Percentiles rank a stretch among this genome's conserved stretches.
Conservation (phyloP, 2,888 invertebrate genomes). For the Antheraea assamensis region DNA sequence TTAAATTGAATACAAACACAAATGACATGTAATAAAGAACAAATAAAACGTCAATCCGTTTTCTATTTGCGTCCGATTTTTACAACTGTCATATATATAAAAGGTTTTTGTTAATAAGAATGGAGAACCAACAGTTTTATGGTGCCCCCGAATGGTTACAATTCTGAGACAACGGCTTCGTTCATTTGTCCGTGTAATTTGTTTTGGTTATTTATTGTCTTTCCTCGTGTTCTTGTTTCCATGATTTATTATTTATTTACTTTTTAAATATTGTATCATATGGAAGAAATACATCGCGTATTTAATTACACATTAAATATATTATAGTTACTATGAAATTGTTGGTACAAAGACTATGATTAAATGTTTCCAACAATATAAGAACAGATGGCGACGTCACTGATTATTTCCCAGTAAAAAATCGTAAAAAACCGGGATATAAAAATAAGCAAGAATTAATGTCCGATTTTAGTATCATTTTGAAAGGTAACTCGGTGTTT, state of each 20-base stretch:
- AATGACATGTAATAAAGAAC: slow-evolving; percentile 22
- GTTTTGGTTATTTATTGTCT: slow-evolving; percentile 72
- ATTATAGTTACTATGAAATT: no score
- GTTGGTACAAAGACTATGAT: no score
- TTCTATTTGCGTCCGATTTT: slow-evolving; percentile 52
- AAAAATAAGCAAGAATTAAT: not conserved
- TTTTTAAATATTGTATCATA: not conserved
- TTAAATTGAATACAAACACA: slow-evolving; percentile 15
- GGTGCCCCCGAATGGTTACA: slow-evolving; percentile 69
- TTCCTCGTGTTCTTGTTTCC: slow-evolving; percentile 19
- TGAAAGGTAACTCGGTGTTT: not conserved
- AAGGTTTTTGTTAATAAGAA: slow-evolving; percentile 29
- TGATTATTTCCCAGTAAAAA: not conserved
- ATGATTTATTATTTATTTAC: slow-evolving; percentile 21
- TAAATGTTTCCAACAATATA: not conserved
- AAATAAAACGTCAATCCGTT: slow-evolving; percentile 23
- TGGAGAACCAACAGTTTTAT: slow-evolving; percentile 51
- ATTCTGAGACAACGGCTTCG: slow-evolving; percentile 14
- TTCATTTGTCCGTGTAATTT: slow-evolving; percentile 59
- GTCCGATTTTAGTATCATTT: not conserved
- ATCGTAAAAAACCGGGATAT: not conserved
- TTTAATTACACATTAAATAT: no score
- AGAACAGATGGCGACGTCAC: not conserved
- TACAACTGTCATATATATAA: slow-evolving; percentile 70
- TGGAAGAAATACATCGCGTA: not conserved